Evolutionary conservation across 2,888 invertebrate genomes (phyloP), one percentile per base, ranked within the genome.

Genomic region (Microplitis deprimator): DNA sequence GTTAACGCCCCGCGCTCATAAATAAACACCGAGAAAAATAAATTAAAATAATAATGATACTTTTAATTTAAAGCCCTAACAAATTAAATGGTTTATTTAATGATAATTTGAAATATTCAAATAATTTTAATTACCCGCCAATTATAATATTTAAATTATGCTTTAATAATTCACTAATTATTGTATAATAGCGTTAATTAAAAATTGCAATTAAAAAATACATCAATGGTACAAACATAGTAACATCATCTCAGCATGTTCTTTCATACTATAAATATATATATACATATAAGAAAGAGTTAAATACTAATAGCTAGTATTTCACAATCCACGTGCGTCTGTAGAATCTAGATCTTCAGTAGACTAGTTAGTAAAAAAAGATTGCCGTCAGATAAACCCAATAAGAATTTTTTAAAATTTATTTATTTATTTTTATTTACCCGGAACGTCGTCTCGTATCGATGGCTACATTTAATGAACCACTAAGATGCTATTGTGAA

Each of bases 131-230:
- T 50, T 8, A 50, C 50, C 8, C 4, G 50, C 13, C 29, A 50
- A 50, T 50, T 50, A 50, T 39, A 8, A 62, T 50, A 41, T 29
- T 61, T 60, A 69, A 59, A 69, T 20, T 17, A 59, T 65, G 20
- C n/a, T n/a, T 73, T 67, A 67, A 29, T 65, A 64, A 50, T 29
- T 13, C 40, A 59, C 50, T 73, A 64, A 77, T 69, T 73, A 65
- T 77, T 77, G 39, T 41, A 41, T 38, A 73, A 73, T 64, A 17
- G 16, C 13, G 41, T 69, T 73, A 73, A 69, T 73, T 77, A 68
- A 77, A 77, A 68, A 20, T 69, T 64, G 75, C 62, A 62, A 62
- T 20, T n/a, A 20, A 29, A 65, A 65, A 65, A 65, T 29, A 29
- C 38, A 65, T 65, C 38, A 65, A 29, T 65, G 20, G 38, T 65